A percentile compares a stretch with the other conserved stretches of the same genome.
Evolutionary conservation across 2,113 vertebrate species (phyloP).

Genomic region (Sitta europaea): DNA sequence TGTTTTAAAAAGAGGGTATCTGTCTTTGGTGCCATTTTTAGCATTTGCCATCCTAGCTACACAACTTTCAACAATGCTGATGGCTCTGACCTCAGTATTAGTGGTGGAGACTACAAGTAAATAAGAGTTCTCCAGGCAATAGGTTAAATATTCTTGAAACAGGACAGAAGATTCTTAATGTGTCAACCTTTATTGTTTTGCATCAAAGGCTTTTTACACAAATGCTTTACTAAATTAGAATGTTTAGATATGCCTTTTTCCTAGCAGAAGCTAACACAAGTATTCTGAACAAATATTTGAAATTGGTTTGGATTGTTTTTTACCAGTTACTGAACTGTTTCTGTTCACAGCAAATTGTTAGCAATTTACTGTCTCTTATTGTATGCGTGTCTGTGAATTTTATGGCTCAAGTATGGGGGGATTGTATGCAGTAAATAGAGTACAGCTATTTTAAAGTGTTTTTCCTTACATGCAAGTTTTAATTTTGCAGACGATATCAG

Average conservation of each 20-base stretch:
- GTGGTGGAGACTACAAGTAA: neutral
- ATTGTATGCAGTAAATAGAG: neutral
- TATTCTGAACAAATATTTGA: neutral
- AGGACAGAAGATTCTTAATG: neutral
- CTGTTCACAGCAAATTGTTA: neutral
- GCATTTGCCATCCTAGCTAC: neutral
- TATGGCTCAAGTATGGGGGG: neutral
- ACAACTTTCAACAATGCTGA: neutral
- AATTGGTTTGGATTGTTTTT: neutral
- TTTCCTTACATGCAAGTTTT: constrained; percentile 84
- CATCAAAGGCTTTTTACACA: neutral
- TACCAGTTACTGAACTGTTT: neutral
- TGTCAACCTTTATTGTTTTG: neutral
- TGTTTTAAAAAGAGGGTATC: neutral
- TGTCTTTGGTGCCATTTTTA: neutral
- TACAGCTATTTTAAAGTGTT: neutral
- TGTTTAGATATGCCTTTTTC: neutral
- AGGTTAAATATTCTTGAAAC: accelerated
- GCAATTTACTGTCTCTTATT: neutral
- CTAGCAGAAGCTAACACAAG: neutral
- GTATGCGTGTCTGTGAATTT: neutral
- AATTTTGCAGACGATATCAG: constrained; percentile 98
- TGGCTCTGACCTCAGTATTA: neutral
- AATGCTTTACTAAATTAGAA: neutral
- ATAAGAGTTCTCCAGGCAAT: neutral